A percentile compares a stretch with the other conserved stretches of the same genome.
These are phyloP conservation scores for Eumerus sabulonum DNA, from an alignment of 2,888 invertebrate genomes.

Conservation along the genomic window DNA sequence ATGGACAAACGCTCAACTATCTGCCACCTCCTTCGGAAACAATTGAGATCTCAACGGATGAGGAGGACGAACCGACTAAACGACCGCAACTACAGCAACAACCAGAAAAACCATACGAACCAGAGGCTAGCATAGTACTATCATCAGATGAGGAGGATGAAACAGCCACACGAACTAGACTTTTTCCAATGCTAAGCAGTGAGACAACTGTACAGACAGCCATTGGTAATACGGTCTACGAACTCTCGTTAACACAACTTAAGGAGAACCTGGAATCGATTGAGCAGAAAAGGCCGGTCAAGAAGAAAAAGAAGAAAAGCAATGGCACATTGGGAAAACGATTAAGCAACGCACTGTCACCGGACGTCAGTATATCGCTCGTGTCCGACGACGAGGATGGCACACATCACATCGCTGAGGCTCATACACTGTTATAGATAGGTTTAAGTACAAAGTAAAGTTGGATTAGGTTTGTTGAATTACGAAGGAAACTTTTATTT, in stretches of 20 bases:
- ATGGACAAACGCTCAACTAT: constrained; percentile 69
- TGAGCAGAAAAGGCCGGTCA: constrained; percentile 21
- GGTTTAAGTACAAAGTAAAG: constrained; percentile 56
- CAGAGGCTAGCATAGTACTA: constrained; percentile 49
- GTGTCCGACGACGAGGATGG: constrained; percentile 77
- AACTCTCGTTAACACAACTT: constrained; percentile 75
- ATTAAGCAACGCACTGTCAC: constrained; percentile 72
- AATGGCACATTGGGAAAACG: constrained; percentile 17
- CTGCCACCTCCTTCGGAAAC: constrained; percentile 73
- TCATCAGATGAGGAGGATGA: constrained; percentile 57
- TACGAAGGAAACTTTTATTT: constrained; percentile 52
- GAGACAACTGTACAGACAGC: constrained; percentile 77
- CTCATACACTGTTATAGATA: constrained; percentile 25
- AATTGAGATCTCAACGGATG: constrained; percentile 76
- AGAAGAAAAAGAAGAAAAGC: constrained; percentile 21
- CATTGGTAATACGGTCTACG: constrained; percentile 77
- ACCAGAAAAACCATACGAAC: constrained; percentile 18
- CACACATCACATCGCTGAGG: background rate
- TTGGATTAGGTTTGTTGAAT: constrained; percentile 38
- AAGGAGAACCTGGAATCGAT: constrained; percentile 76
- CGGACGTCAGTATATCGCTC: constrained; percentile 77
- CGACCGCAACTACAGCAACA: background rate
- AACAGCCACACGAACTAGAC: constrained; percentile 32
- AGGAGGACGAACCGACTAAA: constrained; percentile 11
- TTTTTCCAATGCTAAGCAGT: constrained; percentile 74